phyloP scores from a whole-genome alignment of 2,113 vertebrate species.

The Genyomyrus donnyi region DNA sequence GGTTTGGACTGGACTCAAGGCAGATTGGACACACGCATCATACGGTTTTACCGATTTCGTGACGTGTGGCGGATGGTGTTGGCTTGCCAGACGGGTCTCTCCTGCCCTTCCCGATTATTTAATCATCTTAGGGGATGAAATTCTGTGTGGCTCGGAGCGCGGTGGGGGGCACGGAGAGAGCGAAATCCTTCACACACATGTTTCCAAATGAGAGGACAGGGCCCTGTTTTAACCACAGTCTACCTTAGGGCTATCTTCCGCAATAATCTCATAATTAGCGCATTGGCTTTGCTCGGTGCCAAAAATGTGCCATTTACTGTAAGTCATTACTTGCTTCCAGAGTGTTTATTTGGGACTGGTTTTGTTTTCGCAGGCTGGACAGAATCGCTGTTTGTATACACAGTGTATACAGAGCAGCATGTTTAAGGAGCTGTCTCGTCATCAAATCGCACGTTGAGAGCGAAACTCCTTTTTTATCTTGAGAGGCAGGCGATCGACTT shows the following conservation, averaged over 20 bases:
- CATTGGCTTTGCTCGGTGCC: constrained; percentile 31
- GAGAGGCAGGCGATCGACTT: neutral
- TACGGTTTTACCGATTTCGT: constrained; percentile 49
- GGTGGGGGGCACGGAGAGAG: neutral
- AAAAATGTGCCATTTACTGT: constrained; percentile 27
- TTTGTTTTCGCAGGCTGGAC: neutral
- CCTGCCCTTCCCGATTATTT: constrained; percentile 11
- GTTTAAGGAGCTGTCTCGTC: neutral
- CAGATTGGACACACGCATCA: constrained; percentile 47
- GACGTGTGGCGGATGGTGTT: constrained; percentile 47
- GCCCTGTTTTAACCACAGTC: neutral
- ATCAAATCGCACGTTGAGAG: neutral
- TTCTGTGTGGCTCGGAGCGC: neutral
- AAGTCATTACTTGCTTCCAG: constrained; percentile 9
- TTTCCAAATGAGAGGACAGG: constrained; percentile 9
- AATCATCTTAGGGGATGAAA: constrained; percentile 14
- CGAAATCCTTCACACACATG: constrained; percentile 12
- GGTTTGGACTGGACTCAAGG: constrained; percentile 50
- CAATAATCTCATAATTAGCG: constrained; percentile 44
- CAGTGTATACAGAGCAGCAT: neutral
- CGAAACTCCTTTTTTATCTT: neutral
- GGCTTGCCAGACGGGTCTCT: constrained; percentile 20
- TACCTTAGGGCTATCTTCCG: constrained; percentile 30
- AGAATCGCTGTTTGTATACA: neutral
- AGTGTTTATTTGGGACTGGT: constrained; percentile 4